Conservation (phyloP, 2,797 vertebrate genomes). For the Gouania willdenowi region DNA sequence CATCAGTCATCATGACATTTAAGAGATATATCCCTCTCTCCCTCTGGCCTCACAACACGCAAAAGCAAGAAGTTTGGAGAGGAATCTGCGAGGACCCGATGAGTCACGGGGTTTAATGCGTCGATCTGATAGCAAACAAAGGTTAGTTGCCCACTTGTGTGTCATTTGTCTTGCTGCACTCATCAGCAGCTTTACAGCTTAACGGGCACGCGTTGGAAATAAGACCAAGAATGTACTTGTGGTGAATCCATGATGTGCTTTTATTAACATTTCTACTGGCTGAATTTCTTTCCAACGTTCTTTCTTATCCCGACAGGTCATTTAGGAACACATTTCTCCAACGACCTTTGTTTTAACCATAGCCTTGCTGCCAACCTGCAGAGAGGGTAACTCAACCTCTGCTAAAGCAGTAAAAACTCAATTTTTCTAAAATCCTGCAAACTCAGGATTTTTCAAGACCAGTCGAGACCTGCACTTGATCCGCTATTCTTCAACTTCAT, state of each 20-base stretch:
- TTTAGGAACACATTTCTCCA: slow-evolving; percentile 9
- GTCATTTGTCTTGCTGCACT: slow-evolving; percentile 5
- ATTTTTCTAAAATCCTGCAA: no score
- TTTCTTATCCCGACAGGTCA: slow-evolving; percentile 7
- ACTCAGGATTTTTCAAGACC: no score
- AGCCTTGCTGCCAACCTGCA: no score
- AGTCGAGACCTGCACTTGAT: no score
- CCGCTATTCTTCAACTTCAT: no score
- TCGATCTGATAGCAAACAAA: slow-evolving; percentile 33
- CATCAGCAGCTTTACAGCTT: slow-evolving; percentile 13
- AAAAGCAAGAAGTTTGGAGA: slow-evolving; percentile 28
- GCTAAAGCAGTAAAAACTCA: no score
- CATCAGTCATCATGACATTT: slow-evolving; percentile 72
- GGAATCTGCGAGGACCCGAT: slow-evolving; percentile 8
- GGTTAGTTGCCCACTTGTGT: slow-evolving; percentile 2
- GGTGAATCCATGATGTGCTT: slow-evolving; percentile 8
- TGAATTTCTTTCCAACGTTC: slow-evolving; percentile 11
- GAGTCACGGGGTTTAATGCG: slow-evolving; percentile 25
- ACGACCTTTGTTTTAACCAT: no score
- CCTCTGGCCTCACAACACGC: slow-evolving; percentile 22
- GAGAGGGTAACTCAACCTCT: no score
- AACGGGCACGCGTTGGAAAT: slow-evolving; percentile 1
- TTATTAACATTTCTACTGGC: slow-evolving; percentile 18
- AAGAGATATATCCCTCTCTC: slow-evolving; percentile 49
- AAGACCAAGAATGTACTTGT: background rate